Conservation (phyloP, 2,888 invertebrate species). For the Coenonympha glycerion region DNA sequence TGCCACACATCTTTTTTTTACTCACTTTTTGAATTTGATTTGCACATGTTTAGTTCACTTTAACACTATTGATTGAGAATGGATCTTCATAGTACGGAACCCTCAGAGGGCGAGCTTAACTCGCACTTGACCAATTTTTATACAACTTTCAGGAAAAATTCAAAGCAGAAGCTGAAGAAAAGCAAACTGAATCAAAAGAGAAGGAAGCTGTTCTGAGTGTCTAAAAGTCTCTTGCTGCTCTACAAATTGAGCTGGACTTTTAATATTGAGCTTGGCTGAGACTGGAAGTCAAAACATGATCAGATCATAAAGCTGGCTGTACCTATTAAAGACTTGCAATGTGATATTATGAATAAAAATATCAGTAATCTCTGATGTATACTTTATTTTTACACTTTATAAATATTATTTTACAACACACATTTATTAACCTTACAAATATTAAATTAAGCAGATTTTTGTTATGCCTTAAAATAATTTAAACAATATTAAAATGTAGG, state of each 20-base stretch:
- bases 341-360: constrained; percentile 22
- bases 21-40: no score
- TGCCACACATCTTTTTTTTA: no score
- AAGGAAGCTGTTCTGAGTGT: constrained; percentile 53
- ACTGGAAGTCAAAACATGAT: neutral
- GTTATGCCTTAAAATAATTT: neutral
- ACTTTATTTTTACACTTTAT: constrained; percentile 29
- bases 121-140: no score
- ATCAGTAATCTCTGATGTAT: constrained; percentile 17
- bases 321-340: constrained; percentile 4
- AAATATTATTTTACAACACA: constrained; percentile 25
- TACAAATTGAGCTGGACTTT: neutral
- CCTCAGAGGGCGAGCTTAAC: no score
- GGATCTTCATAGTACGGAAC: no score
- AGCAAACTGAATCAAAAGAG: constrained; percentile 72
- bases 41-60: no score
- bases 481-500: neutral
- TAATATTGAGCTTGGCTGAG: neutral
- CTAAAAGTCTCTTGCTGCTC: neutral
- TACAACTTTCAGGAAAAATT: constrained; percentile 69
- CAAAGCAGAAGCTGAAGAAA: constrained; percentile 76
- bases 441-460: constrained; percentile 11
- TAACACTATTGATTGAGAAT: no score
- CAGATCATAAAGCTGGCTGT: neutral
- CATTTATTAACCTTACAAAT: constrained; percentile 15